Base-by-base conservation (phyloP, 2,888 invertebrate genomes). In the Tetranychus piercei region DNA sequence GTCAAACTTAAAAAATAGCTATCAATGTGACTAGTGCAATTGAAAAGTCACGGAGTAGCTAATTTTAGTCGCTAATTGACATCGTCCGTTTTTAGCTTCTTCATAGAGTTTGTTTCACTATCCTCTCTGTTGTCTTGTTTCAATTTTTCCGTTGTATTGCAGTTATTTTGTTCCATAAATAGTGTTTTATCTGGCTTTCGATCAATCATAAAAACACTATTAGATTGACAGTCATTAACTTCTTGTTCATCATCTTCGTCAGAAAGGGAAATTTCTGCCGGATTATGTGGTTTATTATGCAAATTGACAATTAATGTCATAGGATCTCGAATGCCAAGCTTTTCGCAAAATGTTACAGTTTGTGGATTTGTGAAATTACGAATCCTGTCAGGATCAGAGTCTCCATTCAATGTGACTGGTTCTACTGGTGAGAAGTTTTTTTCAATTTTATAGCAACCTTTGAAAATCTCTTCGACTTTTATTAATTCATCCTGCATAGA, bases 271-370 rank as follows among this genome's bases (percentile, higher is more conserved):
- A 81, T 80, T 75, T 81, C 81, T 76, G 81, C 80, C 6, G 80
- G 78, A 78, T 81, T 80, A 23, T 78, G 76, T 6, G 79, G 76
- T 1, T 77, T 76, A 20, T 74, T 45, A 20, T 75, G 71, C 23
- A 69, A 72, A 18, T 74, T 75, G 1, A 72, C 23, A n/a, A 77
- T 74, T 65, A 89, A 83, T 78, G 86, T 86, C 18, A 90, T 83
- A 0, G 94, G 94, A 84, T 95, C 93, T 81, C 90, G 89, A 75
- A 95, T 87, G 0, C 88, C 87, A 66, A 86, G 79, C 80, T 82
- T 82, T 43, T 82, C 80, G 80, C 85, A 86, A 74, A 85, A 81
- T 18, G 81, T 79, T 6, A 80, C 81, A 1, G 86, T 86, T 78
- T 86, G 86, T 1, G 84, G 83, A 80, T 86, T 86, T 22, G 81